These are phyloP conservation scores for Ammospiza caudacuta DNA, from an alignment of 2,113 vertebrate genomes.

Conservation along the genomic window DNA sequence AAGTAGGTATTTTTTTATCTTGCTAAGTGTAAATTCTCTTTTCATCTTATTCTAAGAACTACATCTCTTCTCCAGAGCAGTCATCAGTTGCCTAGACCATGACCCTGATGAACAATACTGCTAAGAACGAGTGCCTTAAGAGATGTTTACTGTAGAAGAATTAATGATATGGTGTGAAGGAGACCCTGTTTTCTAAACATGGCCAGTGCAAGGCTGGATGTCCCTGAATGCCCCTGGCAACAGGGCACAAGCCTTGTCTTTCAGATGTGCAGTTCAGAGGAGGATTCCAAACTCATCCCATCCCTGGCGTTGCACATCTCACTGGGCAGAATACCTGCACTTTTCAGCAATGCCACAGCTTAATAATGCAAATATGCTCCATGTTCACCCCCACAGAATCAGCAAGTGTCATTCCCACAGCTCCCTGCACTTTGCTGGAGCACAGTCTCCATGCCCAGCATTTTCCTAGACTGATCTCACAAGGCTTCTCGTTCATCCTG, in stretches of 20 bases:
- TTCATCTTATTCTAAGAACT: neutral
- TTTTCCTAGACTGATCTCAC: neutral
- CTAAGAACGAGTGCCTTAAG: neutral
- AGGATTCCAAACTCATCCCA: neutral
- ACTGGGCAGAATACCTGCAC: neutral
- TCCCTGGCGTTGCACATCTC: rapidly evolving
- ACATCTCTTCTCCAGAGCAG: neutral
- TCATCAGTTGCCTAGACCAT: neutral
- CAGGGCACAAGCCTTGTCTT: neutral
- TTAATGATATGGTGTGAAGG: neutral
- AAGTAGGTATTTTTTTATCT: neutral
- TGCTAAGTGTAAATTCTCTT: neutral
- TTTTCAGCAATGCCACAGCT: neutral
- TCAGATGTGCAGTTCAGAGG: neutral
- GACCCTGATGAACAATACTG: neutral
- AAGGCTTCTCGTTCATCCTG: neutral
- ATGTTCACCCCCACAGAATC: rapidly evolving
- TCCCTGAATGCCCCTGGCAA: neutral
- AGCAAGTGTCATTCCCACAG: too few species aligned
- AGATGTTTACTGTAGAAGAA: neutral
- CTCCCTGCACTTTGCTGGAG: neutral
- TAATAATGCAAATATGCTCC: neutral
- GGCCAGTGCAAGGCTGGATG: neutral
- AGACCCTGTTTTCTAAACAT: neutral
- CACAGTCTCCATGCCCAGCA: neutral